Evolutionary conservation across 2,113 vertebrate species (phyloP), one percentile per base, ranked within the genome.

Genomic region (Datnioides undecimradiatus): DNA sequence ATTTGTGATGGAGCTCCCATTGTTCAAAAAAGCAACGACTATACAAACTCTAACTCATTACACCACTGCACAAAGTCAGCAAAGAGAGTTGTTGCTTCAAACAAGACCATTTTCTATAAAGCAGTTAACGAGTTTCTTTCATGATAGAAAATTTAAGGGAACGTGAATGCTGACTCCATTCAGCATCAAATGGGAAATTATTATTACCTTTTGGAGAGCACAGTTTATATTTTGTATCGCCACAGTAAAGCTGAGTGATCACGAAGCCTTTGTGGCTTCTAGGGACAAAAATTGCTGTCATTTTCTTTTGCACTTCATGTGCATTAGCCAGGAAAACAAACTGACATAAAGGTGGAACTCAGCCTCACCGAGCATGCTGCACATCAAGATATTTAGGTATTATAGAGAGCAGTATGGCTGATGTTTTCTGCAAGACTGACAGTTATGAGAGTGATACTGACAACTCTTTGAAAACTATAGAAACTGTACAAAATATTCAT

Each of bases 21-120:
- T 82, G 46, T 64, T 73, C 48, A 38, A 70, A 71, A 78, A 33
- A 66, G 16, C 25, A 75, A 54, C 46, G 34, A 55, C 21, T 52
- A 52, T 6, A 43, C 27, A 0, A 62, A 70, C 40, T 65, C 43
- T 70, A 14, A 27, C 27, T 79, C 38, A 73, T 86, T 49, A 69
- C 46, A 78, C 29, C 46, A 43, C 55, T 75, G n/a, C 60, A 76
- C 16, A 69, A 69, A 79, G 23, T 55, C 70, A 21, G 19, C 23
- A 60, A 36, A 29, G 5, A 51, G 34, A 31, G 5, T 9, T 80
- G 16, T 43, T 78, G 29, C 40, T 33, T 66, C 48, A 48, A 52
- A 77, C 63, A 3, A 25, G 41, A 43, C 4, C n/a, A 2, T 58
- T 41, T 77, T 70, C 41, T 41, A 25, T 11, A 48, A 69, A 60